These are phyloP conservation scores for Harpagoxenus sublaevis DNA, from an alignment of 2,888 invertebrate genomes.

Conservation along the genomic window DNA sequence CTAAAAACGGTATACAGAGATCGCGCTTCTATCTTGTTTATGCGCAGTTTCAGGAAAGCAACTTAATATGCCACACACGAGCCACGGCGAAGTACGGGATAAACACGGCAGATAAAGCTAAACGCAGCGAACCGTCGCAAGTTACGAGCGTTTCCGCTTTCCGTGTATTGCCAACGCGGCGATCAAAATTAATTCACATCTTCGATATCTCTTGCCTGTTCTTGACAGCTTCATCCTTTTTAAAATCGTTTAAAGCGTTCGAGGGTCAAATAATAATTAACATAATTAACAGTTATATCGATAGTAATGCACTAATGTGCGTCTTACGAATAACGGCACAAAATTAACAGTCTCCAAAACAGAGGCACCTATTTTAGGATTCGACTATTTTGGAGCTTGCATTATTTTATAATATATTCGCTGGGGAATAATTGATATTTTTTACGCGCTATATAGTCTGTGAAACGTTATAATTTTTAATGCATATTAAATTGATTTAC, in stretches of 20 bases:
- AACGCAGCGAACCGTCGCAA: conserved; percentile 49
- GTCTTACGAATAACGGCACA: conserved; percentile 62
- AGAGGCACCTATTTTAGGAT: conserved; percentile 78
- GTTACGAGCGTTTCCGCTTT: conserved; percentile 44
- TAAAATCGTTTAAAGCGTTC: not conserved
- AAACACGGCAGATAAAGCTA: conserved; percentile 37
- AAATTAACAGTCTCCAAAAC: conserved; percentile 83
- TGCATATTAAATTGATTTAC: not conserved
- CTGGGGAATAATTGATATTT: conserved; percentile 33
- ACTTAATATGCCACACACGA: conserved; percentile 53
- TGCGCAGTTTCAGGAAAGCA: conserved; percentile 42
- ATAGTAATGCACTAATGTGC: conserved; percentile 68
- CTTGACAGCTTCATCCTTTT: not conserved
- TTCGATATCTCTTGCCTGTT: conserved; percentile 4
- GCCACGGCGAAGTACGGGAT: conserved; percentile 24
- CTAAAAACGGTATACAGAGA: conserved; percentile 31
- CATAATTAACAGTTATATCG: conserved; percentile 16
- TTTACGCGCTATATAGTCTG: conserved; percentile 8
- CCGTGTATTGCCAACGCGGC: conserved; percentile 20
- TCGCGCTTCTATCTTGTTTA: conserved; percentile 50
- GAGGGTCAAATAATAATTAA: not conserved
- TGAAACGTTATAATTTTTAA: not conserved
- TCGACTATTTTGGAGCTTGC: conserved; percentile 63
- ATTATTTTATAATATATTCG: conserved; percentile 78
- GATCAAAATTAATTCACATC: conserved; percentile 34